These are phyloP conservation scores for Syngnathus scovelli DNA, from an alignment of 2,113 vertebrate species.

Conservation along the genomic window DNA sequence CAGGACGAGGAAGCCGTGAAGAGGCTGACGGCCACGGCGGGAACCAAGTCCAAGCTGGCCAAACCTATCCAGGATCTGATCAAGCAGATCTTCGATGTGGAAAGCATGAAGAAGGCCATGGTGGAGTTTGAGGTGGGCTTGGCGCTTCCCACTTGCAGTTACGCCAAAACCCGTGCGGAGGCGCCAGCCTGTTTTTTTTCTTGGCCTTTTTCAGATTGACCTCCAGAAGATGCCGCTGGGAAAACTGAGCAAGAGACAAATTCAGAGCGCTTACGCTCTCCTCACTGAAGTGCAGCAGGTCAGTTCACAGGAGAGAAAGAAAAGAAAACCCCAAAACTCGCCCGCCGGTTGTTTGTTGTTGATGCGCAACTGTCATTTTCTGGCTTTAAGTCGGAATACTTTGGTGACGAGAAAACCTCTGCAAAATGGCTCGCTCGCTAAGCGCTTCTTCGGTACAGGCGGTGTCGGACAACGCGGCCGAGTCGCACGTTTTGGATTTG, in stretches of 20 bases:
- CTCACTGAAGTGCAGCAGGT: conserved; percentile 96
- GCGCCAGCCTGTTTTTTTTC: background rate
- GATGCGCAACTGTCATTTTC: too few species aligned
- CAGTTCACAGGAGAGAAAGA: conserved; percentile 27
- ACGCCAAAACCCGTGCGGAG: background rate
- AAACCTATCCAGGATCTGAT: conserved; percentile 91
- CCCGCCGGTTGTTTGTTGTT: too few species aligned
- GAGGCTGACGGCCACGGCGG: conserved; percentile 81
- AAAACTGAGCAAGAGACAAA: conserved; percentile 95
- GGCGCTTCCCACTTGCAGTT: background rate
- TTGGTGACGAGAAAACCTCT: too few species aligned
- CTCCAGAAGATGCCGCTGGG: conserved; percentile 98
- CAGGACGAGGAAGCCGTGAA: conserved; percentile 96
- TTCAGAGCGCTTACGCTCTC: conserved; percentile 94
- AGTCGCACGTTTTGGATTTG: conserved; percentile 88
- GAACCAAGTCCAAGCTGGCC: conserved; percentile 84
- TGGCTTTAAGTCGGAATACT: too few species aligned
- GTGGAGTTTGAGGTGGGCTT: conserved; percentile 91
- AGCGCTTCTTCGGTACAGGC: conserved; percentile 23
- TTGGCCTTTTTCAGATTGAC: conserved; percentile 81
- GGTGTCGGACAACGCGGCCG: conserved; percentile 76
- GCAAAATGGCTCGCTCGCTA: too few species aligned
- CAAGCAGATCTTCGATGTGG: conserved; percentile 93
- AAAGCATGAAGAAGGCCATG: conserved; percentile 99
- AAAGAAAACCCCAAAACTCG: too few species aligned